Percentiles rank a stretch among this genome's conserved stretches.
These are phyloP conservation scores for Myripristis jacobus DNA, from an alignment of 2,797 vertebrate species.

Conservation along the genomic window DNA sequence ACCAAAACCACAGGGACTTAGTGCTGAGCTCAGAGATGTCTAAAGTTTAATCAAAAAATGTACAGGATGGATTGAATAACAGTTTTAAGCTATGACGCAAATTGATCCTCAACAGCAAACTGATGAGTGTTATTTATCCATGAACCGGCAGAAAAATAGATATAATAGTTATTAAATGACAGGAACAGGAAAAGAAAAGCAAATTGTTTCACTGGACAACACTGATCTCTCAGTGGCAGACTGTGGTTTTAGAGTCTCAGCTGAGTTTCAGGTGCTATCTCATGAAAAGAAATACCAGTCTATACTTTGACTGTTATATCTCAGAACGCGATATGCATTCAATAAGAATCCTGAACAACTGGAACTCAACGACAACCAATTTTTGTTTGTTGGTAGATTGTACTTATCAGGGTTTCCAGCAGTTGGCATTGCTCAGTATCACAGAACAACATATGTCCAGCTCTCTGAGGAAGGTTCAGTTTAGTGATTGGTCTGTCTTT, in stretches of 20 bases:
- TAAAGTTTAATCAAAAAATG: too few species aligned
- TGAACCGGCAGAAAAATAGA: not conserved
- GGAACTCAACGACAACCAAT: not conserved
- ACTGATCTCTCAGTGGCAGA: not conserved
- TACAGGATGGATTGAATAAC: too few species aligned
- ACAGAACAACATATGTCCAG: not conserved
- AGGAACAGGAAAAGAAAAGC: not conserved
- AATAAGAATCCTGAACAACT: not conserved
- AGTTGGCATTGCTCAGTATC: not conserved
- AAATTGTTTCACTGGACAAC: not conserved
- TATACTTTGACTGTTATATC: not conserved
- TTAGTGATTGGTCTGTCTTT: constrained; percentile 26
- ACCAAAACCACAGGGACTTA: not conserved
- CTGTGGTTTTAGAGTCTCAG: not conserved
- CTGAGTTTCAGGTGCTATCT: not conserved
- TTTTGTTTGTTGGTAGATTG: constrained; percentile 1
- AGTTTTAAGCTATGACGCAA: not conserved
- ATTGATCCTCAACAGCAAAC: not conserved
- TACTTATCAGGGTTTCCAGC: constrained; percentile 1
- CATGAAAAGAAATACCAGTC: not conserved
- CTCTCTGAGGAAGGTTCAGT: constrained; percentile 9
- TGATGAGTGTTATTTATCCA: not conserved
- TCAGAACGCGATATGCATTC: not conserved
- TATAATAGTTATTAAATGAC: not conserved
- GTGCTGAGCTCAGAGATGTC: too few species aligned